Percentiles rank a stretch among this genome's conserved stretches.
Conservation (phyloP, 2,113 vertebrate species). For the Cnemophilus loriae region DNA sequence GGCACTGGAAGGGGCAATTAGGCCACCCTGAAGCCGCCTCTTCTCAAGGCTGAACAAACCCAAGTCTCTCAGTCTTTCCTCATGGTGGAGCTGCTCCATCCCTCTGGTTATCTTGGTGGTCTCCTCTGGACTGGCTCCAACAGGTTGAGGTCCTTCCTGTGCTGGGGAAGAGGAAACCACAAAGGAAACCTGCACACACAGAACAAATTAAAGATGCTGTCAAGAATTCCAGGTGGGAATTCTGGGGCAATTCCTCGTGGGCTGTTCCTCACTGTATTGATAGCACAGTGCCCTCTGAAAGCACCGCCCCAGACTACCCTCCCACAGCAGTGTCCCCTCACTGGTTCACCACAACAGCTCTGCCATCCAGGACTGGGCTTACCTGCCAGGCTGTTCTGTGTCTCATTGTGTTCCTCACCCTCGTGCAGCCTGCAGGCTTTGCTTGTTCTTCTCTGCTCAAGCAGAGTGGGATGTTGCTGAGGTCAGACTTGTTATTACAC, state of each 20-base stretch:
- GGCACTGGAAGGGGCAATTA: not conserved
- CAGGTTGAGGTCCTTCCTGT: not conserved
- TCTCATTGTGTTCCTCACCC: not conserved
- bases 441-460: not conserved
- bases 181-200: not conserved
- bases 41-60: not conserved
- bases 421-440: not conserved
- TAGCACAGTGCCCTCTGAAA: not conserved
- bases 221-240: not conserved
- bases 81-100: not conserved
- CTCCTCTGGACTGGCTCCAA: not conserved
- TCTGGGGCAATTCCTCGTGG: not conserved
- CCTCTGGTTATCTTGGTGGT: not conserved
- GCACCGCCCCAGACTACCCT: not conserved
- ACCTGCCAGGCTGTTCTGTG: not conserved
- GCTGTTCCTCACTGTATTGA: not conserved
- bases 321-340: not conserved
- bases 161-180: not conserved
- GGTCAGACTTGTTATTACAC: not conserved
- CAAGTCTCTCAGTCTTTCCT: not conserved
- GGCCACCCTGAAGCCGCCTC: not conserved
- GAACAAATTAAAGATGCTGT: not conserved
- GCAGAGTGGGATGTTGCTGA: not conserved
- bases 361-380: not conserved
- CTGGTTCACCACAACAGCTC: not conserved